Conservation (phyloP, 1,140 invertebrate genomes). For the Charaxes varanes region DNA sequence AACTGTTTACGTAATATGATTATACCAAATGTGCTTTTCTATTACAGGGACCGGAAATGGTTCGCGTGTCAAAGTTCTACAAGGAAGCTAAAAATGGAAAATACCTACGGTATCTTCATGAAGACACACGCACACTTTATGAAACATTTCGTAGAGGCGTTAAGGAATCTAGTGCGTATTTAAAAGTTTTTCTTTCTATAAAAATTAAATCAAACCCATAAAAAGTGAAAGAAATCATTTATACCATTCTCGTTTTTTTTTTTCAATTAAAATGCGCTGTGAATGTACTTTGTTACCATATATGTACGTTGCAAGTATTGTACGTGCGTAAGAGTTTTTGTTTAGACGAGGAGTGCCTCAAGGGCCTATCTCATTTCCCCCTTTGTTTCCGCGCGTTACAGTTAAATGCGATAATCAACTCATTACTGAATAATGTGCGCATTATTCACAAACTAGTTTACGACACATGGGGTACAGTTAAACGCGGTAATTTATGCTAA, state of each 20-base stretch:
- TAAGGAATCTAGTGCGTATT: conserved; percentile 90
- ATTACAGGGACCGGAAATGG: conserved; percentile 89
- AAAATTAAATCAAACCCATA: neutral
- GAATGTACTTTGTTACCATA: too few species aligned
- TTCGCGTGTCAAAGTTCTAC: conserved; percentile 92
- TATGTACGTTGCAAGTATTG: conserved; percentile 18
- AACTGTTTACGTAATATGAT: too few species aligned
- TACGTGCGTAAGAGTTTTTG: too few species aligned
- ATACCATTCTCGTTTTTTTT: too few species aligned
- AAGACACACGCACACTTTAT: conserved; percentile 92
- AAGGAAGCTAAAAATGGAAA: conserved; percentile 94
- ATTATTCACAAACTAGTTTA: conserved; percentile 44
- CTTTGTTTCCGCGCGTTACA: conserved; percentile 51
- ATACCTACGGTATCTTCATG: conserved; percentile 88
- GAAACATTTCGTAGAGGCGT: conserved; percentile 93
- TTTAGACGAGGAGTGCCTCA: conserved; percentile 38
- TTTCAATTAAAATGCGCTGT: too few species aligned
- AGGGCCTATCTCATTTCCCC: conserved; percentile 40
- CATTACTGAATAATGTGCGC: conserved; percentile 48
- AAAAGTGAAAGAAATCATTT: too few species aligned
- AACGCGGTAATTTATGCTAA: conserved; percentile 46
- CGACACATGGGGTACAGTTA: conserved; percentile 36
- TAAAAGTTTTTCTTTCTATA: too few species aligned
- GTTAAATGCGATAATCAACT: conserved; percentile 52
- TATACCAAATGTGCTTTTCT: too few species aligned